These are phyloP conservation scores for Sceloporus tristichus DNA, from an alignment of 2,113 vertebrate genomes.

Conservation along the genomic window DNA sequence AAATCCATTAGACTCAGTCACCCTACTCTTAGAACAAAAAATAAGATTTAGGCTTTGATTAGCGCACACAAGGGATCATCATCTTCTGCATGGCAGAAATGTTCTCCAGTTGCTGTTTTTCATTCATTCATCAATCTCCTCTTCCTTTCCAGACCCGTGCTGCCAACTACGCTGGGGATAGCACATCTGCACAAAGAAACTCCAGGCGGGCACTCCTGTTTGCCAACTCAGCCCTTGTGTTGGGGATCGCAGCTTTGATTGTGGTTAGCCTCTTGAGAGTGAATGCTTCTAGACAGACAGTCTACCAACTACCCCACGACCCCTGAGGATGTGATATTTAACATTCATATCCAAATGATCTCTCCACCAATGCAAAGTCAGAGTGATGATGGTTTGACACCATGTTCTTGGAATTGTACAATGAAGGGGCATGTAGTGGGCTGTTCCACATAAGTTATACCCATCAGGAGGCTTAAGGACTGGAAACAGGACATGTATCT, in stretches of 20 bases:
- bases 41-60: not conserved
- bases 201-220: slow-evolving; percentile 47
- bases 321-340: not conserved
- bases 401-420: not conserved
- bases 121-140: not conserved
- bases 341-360: not conserved
- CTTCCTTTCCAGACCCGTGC: slow-evolving; percentile 50
- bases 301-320: too few species aligned
- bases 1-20: too few species aligned
- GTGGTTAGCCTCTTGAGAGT: slow-evolving; percentile 16
- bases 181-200: slow-evolving; percentile 6
- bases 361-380: not conserved
- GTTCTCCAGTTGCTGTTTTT: not conserved
- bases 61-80: not conserved
- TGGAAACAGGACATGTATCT: not conserved
- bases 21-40: too few species aligned
- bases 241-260: slow-evolving; percentile 43
- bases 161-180: slow-evolving; percentile 37
- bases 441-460: not conserved
- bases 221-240: slow-evolving; percentile 45
- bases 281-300: rapidly evolving
- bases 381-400: not conserved
- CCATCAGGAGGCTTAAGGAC: not conserved
- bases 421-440: too few species aligned
- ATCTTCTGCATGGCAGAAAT: not conserved